Conservation (phyloP, 2,888 invertebrate genomes). For the Periphyllus acericola region DNA sequence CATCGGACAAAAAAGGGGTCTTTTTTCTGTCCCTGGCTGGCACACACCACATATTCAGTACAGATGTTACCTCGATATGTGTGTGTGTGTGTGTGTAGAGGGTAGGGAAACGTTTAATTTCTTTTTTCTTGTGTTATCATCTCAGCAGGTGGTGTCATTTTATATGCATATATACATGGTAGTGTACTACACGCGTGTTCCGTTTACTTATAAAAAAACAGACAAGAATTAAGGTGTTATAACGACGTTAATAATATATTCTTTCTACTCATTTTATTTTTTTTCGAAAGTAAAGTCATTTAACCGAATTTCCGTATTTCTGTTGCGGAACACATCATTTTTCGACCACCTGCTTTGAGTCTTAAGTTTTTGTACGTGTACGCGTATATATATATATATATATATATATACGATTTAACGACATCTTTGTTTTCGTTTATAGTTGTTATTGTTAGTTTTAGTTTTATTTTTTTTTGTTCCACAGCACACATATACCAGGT, state of each 20-base stretch:
- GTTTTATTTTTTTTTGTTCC: neutral
- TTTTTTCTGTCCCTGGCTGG: neutral
- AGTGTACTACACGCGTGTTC: conserved; percentile 5
- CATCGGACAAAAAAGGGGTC: neutral
- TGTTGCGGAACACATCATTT: neutral
- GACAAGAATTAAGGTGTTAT: conserved; percentile 43
- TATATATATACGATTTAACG: conserved; percentile 26
- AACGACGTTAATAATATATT: neutral
- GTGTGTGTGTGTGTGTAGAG: neutral
- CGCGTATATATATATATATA: neutral
- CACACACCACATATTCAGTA: conserved; percentile 3
- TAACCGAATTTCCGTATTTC: conserved; percentile 11
- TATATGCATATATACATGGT: conserved; percentile 7
- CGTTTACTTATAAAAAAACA: neutral
- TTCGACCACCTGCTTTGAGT: conserved; percentile 30
- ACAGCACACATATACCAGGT: neutral
- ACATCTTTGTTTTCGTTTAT: conserved; percentile 48
- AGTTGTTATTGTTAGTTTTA: conserved; percentile 31
- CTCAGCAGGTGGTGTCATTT: conserved; percentile 55
- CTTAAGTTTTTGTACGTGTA: neutral
- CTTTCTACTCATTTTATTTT: neutral
- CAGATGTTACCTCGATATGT: conserved; percentile 36
- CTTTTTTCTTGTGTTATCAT: conserved; percentile 13
- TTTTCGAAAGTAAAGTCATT: neutral
- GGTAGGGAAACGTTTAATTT: conserved; percentile 31